Percentiles rank a stretch among this genome's conserved stretches.
Evolutionary conservation across 2,113 vertebrate genomes (phyloP).

Genomic region (Oryzias woworae): DNA sequence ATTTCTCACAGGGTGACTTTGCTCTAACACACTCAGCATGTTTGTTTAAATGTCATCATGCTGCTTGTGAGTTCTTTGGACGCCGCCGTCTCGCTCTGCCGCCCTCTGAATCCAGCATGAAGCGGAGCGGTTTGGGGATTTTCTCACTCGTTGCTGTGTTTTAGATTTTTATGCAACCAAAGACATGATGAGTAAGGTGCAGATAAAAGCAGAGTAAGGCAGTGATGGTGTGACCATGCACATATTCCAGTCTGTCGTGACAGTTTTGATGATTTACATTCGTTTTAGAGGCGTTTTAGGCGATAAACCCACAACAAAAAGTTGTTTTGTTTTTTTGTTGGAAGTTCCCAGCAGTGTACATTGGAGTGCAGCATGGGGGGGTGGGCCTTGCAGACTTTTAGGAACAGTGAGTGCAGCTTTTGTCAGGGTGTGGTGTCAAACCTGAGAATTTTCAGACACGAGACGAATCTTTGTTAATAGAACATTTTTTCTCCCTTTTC

Average conservation of each 20-base stretch:
- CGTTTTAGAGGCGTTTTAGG: background rate
- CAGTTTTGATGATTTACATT: background rate
- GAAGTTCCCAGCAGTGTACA: background rate
- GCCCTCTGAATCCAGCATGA: constrained; percentile 22
- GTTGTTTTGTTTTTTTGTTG: background rate
- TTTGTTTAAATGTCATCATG: constrained; percentile 16
- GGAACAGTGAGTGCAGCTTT: constrained; percentile 20
- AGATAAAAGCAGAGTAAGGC: constrained; percentile 13
- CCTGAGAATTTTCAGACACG: constrained; percentile 29
- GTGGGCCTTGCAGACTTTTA: constrained; percentile 8
- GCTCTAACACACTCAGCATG: constrained; percentile 39
- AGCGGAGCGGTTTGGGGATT: constrained; percentile 19
- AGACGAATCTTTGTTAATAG: constrained; percentile 66
- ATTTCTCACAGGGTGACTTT: constrained; percentile 44
- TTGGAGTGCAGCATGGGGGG: constrained; percentile 1
- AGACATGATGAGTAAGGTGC: constrained; percentile 49
- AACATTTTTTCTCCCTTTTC: constrained; percentile 27
- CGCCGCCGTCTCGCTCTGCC: constrained; percentile 22
- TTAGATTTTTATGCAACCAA: constrained; percentile 66
- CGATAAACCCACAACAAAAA: too few relatives aligned
- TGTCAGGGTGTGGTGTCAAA: constrained; percentile 3
- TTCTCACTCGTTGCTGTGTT: constrained; percentile 8
- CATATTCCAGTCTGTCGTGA: constrained; percentile 17
- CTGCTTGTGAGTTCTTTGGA: constrained; percentile 2
- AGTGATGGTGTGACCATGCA: constrained; percentile 19